phyloP scores from a whole-genome alignment of 2,888 invertebrate species.

The Eurytoma californica region DNA sequence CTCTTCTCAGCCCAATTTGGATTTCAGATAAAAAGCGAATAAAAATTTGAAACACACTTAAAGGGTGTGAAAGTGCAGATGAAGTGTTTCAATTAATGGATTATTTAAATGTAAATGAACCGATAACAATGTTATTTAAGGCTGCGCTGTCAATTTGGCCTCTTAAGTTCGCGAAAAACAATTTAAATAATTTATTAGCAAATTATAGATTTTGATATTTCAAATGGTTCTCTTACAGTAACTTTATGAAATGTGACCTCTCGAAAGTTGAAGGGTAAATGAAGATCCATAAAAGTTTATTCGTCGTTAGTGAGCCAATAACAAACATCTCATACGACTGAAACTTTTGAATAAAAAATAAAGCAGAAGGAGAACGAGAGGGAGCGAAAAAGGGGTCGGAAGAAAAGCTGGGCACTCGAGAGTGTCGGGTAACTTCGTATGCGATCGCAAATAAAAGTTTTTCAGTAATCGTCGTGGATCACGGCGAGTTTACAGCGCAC shows the following conservation, averaged over 20 bases:
- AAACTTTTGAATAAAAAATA: slow-evolving; percentile 32
- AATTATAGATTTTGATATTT: not conserved
- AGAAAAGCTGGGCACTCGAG: slow-evolving; percentile 1
- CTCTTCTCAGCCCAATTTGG: too few species aligned
- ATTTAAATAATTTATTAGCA: too few species aligned
- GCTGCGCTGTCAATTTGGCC: too few species aligned
- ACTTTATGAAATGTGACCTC: slow-evolving; percentile 37
- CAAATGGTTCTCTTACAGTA: slow-evolving; percentile 24
- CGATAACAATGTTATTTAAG: too few species aligned
- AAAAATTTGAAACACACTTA: too few species aligned
- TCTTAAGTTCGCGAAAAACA: too few species aligned
- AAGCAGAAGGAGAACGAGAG: not conserved
- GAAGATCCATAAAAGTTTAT: slow-evolving; percentile 37
- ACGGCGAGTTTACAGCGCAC: slow-evolving; percentile 60
- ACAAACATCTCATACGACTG: slow-evolving; percentile 32
- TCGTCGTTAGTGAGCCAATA: slow-evolving; percentile 48
- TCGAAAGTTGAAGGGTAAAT: not conserved
- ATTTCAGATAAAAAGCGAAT: too few species aligned
- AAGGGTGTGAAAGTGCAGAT: too few species aligned
- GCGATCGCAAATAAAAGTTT: slow-evolving; percentile 46
- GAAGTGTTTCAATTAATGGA: too few species aligned
- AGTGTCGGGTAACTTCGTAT: slow-evolving; percentile 9
- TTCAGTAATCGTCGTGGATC: slow-evolving; percentile 44
- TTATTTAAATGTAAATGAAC: too few species aligned
- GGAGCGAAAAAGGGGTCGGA: not conserved